Percentiles rank a stretch among this genome's conserved stretches.
phyloP scores from a whole-genome alignment of 2,888 invertebrate genomes.

The Poecilus cupreus region DNA sequence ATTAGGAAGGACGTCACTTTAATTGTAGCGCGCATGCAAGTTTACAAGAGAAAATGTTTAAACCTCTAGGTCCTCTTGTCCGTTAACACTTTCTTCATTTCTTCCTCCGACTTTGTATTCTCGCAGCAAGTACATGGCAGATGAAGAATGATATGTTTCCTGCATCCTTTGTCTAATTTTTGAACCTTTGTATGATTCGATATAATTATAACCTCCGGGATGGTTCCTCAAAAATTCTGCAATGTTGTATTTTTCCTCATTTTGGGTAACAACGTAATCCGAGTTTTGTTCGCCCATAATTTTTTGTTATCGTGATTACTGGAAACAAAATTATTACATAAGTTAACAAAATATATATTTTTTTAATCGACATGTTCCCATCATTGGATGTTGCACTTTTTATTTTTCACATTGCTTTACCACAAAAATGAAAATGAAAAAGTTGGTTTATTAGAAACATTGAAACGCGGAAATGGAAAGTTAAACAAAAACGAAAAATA shows the following conservation, averaged over 20 bases:
- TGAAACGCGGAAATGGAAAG: too few relatives aligned
- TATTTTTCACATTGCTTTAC: too few relatives aligned
- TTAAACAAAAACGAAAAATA: too few relatives aligned
- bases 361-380: too few relatives aligned
- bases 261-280: constrained; percentile 68
- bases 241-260: constrained; percentile 78
- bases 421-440: too few relatives aligned
- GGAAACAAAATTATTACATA: background rate
- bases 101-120: constrained; percentile 76
- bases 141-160: constrained; percentile 77
- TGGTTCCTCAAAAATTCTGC: constrained; percentile 81
- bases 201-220: constrained; percentile 83
- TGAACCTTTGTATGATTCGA: constrained; percentile 76
- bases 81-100: constrained; percentile 64
- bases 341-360: too few relatives aligned
- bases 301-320: background rate
- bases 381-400: too few relatives aligned
- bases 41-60: too few relatives aligned
- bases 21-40: too few relatives aligned
- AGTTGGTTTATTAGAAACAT: too few relatives aligned
- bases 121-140: constrained; percentile 79
- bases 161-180: constrained; percentile 76
- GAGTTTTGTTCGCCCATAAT: background rate
- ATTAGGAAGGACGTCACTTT: too few relatives aligned
- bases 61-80: constrained; percentile 72